Evolutionary conservation across 92 coral and sea anemone species (phyloP), one percentile per base, ranked within the genome.

Genomic region (Bergia sp.): DNA sequence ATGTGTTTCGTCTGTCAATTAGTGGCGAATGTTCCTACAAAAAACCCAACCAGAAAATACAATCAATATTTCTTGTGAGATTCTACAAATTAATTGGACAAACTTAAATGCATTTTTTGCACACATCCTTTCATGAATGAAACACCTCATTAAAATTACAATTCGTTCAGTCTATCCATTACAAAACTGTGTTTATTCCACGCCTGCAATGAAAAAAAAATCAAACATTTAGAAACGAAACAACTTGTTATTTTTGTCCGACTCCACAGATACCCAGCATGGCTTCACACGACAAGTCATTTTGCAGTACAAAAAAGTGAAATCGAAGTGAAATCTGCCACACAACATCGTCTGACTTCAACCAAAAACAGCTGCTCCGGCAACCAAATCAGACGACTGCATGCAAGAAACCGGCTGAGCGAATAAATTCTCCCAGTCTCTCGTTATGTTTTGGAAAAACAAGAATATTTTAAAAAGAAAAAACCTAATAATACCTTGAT

Each of bases 331-430:
- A 73, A 72, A 7, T 37, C 41, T 15, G 5, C 23, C 37, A 12
- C 38, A 3, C 40, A 5, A 72, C 76, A 4, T 76, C 49, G n/a
- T 42, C 80, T 41, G 80, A n/a, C 50, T 76, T 76, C 53, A 76
- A 76, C 43, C 13, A 5, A 76, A 8, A 76, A 76, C 80, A 76
- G 80, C 80, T 76, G 80, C 79, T 16, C 29, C n/a, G 69, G 4
- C 29, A 18, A 21, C 2, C 15, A 11, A 53, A 53, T 10, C 29
- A 23, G 69, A 61, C 20, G 29, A 61, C 29, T 53, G 58, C 58
- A 53, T 45, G 4, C 49, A 45, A 11, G 58, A 15, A 53, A 53
- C 16, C 16, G 16, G 13, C 58, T 53, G 16, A 53, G 58, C 58
- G 58, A 53, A 53, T 0, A 53, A 53, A 53, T 53, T 53, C 58